These are phyloP conservation scores for Masnerella sp. DNA, from an alignment of 2,888 invertebrate species.

Conservation along the genomic window DNA sequence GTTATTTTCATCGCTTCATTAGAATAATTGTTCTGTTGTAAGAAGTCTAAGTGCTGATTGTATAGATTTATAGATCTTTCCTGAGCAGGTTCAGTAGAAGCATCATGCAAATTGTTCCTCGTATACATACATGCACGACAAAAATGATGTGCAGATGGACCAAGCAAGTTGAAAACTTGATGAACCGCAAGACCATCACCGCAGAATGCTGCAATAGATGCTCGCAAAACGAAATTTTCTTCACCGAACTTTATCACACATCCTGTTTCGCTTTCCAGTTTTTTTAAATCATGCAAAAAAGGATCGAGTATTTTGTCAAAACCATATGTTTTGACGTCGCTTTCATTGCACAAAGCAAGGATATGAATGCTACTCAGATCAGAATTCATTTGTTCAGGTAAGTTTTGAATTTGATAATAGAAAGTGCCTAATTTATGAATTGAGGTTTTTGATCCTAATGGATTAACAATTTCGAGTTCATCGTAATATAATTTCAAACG, in stretches of 20 bases:
- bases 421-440: slow-evolving; percentile 58
- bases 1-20: too few species aligned
- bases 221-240: slow-evolving; percentile 40
- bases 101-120: too few species aligned
- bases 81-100: too few species aligned
- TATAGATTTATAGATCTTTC: too few species aligned
- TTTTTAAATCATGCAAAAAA: slow-evolving; percentile 53
- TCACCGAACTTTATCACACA: slow-evolving; percentile 35
- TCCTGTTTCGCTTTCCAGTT: slow-evolving; percentile 56
- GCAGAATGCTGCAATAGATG: slow-evolving; percentile 46
- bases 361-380: slow-evolving; percentile 53
- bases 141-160: slow-evolving; percentile 42
- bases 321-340: slow-evolving; percentile 49
- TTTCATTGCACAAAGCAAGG: slow-evolving; percentile 39
- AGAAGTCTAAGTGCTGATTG: too few species aligned
- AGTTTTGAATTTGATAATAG: slow-evolving; percentile 52
- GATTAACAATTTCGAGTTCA: slow-evolving; percentile 51
- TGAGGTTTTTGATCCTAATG: slow-evolving; percentile 57
- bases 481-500: slow-evolving; percentile 49
- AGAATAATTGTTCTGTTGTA: too few species aligned
- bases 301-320: slow-evolving; percentile 51
- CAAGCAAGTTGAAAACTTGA: slow-evolving; percentile 49
- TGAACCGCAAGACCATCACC: slow-evolving; percentile 58
- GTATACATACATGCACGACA: slow-evolving; percentile 23
- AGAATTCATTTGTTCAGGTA: slow-evolving; percentile 59